Percentiles rank a stretch among this genome's conserved stretches.
Conservation (phyloP, 2,797 vertebrate genomes). For the Melanogrammus aeglefinus region DNA sequence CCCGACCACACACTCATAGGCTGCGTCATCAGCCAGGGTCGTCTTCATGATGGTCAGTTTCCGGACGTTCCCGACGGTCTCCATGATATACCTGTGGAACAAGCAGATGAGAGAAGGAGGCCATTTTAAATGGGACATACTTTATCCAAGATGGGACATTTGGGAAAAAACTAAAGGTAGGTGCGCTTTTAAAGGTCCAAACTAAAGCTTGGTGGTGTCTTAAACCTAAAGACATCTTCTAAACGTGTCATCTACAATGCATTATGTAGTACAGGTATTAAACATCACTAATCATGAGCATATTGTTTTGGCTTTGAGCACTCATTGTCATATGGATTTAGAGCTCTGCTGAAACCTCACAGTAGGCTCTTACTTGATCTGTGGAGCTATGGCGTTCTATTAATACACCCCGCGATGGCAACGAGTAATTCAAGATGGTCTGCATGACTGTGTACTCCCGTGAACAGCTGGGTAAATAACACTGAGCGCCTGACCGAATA, state of each 20-base stretch:
- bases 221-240: not conserved
- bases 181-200: not conserved
- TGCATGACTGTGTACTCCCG: not conserved
- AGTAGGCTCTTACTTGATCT: not conserved
- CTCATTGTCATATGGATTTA: not conserved
- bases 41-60: conserved; percentile 85
- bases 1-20: conserved; percentile 82
- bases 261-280: not conserved
- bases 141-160: not conserved
- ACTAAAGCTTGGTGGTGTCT: not conserved
- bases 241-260: not conserved
- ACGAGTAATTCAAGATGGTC: not conserved
- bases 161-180: not conserved
- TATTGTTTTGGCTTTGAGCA: not conserved
- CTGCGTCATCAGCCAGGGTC: conserved; percentile 82
- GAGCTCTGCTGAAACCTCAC: not conserved
- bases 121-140: not conserved
- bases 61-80: conserved; percentile 78
- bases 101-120: not conserved
- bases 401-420: not conserved
- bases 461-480: not conserved
- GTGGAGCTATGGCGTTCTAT: not conserved
- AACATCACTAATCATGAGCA: not conserved
- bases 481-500: not conserved
- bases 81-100: conserved; percentile 81